A percentile compares a stretch with the other conserved stretches of the same genome.
phyloP scores from a whole-genome alignment of 2,888 invertebrate genomes.

The Xylota segnis region DNA sequence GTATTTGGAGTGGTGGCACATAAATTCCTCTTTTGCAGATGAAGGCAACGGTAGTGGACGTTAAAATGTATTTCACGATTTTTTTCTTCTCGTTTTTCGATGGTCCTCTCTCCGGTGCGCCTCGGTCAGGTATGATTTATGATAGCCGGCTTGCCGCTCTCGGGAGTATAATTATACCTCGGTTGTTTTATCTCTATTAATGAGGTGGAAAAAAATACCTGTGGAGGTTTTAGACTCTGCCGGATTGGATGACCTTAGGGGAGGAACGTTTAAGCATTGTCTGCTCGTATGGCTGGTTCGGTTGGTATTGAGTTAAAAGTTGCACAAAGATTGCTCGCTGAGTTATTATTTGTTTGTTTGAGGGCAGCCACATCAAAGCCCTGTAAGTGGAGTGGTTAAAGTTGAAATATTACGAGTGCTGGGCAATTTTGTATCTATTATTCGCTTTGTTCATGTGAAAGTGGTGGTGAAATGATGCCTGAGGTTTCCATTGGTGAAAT shows the following conservation, averaged over 20 bases:
- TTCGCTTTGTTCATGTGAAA: background rate
- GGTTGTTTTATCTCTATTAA: constrained; percentile 71
- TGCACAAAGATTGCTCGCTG: constrained; percentile 15
- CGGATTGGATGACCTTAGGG: constrained; percentile 34
- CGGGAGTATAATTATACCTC: constrained; percentile 62
- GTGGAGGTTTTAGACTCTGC: constrained; percentile 33
- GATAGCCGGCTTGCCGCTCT: constrained; percentile 36
- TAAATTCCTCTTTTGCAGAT: constrained; percentile 35
- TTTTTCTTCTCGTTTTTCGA: background rate
- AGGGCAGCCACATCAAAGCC: background rate
- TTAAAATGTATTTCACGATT: constrained; percentile 14
- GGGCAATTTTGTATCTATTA: background rate
- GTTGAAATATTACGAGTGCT: constrained; percentile 9
- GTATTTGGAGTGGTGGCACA: constrained; percentile 35
- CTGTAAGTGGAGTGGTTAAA: background rate
- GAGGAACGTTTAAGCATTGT: constrained; percentile 30
- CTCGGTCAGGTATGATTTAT: constrained; percentile 67
- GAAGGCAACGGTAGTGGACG: constrained; percentile 22
- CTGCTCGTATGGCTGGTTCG: background rate
- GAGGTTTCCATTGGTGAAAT: no score
- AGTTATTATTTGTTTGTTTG: constrained; percentile 1
- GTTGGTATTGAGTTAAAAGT: constrained; percentile 13
- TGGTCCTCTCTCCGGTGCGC: constrained; percentile 22
- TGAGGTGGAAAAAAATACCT: constrained; percentile 73
- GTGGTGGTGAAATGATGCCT: background rate